Conservation (phyloP, 35 echinoderm and acorn worm genomes). For the Ophiothrix spiculata region DNA sequence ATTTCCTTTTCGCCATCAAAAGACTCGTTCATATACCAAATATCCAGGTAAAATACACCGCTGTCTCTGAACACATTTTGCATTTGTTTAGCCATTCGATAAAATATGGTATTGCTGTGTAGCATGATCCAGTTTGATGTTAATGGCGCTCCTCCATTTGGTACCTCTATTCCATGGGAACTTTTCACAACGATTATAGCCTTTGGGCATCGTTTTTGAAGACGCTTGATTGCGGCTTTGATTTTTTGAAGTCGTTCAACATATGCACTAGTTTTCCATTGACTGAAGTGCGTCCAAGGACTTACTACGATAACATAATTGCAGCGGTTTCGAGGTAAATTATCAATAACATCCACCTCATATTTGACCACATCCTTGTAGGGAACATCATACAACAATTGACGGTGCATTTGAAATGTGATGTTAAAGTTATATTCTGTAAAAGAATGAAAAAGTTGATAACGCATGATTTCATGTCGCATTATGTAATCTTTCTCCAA, state of each 20-base stretch:
- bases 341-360: not conserved
- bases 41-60: not conserved
- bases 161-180: not conserved
- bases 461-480: too few relatives aligned
- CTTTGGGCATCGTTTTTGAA: not conserved
- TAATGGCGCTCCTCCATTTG: too few relatives aligned
- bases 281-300: not conserved
- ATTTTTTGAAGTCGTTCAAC: not conserved
- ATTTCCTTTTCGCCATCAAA: not conserved
- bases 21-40: not conserved
- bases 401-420: not conserved
- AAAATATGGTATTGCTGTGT: not conserved
- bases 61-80: not conserved
- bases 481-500: too few relatives aligned
- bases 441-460: not conserved
- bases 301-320: not conserved
- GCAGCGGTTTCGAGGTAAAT: not conserved
- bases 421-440: not conserved
- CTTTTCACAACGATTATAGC: not conserved
- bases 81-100: not conserved
- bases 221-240: not conserved
- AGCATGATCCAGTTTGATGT: not conserved
- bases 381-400: not conserved
- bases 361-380: not conserved
- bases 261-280: not conserved